Evolutionary conservation across 2,797 vertebrate genomes (phyloP), one percentile per base, ranked within the genome.

Genomic region (Xyrichtys novacula): DNA sequence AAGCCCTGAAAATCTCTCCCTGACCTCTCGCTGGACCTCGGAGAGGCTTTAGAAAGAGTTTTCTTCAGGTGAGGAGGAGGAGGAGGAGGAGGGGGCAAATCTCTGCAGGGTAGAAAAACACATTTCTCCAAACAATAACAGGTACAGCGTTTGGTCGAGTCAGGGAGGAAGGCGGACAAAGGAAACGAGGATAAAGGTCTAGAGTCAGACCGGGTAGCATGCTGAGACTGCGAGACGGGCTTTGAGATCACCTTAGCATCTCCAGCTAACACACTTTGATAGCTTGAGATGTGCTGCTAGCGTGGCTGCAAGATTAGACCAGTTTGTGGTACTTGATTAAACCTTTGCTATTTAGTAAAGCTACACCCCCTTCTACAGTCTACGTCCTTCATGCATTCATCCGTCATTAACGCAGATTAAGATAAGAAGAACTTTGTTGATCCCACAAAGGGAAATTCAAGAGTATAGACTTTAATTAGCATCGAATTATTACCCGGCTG

Each of bases 1-100:
- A 74, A 83, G 47, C 55, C 38, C 29, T 36, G 47, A 40, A 60
- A 81, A 66, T 54, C 64, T 71, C 61, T 65, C 50, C 60, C 60
- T 78, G 63, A 71, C 55, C 74, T 60, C 36, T 31, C 1, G 1
- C 38, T 50, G 65, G 68, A 68, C 56, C 61, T 54, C 1, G 11
- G 63, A 62, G 59, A 56, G 53, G 60, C 25, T 62, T 71, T 50
- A 58, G 5, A 43, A 52, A 32, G 20, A 44, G 36, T 50, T 73
- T 56, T 71, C 42, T 63, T 69, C 46, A 49, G 59, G 32, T 7
- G 20, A 62, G 12, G 69, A 32, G 67, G 53, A 12, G 14, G 49
- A 46, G 40, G 17, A 39, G 40, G 4, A 54, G 23, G 38, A 54
- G 43, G 12, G 65, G 65, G 57, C 32, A 49, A 80, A 83, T 65